phyloP scores from a whole-genome alignment of 2,797 vertebrate species.

The Orestias chungarensis region DNA sequence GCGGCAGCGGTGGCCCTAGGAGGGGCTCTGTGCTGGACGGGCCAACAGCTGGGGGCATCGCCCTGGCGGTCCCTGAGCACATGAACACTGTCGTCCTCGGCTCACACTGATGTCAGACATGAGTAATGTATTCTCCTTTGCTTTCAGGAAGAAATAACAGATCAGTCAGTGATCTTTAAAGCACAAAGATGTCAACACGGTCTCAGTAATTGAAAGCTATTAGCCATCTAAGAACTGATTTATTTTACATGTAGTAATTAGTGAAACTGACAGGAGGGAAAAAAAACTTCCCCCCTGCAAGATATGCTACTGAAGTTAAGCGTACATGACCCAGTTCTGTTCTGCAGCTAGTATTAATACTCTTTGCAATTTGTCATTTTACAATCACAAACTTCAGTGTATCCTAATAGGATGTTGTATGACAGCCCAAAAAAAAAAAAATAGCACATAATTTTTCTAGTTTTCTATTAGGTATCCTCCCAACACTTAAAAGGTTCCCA shows the following conservation, averaged over 20 bases:
- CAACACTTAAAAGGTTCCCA: background rate
- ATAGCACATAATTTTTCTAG: constrained; percentile 6
- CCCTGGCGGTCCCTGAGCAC: constrained; percentile 69
- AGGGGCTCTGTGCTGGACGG: constrained; percentile 76
- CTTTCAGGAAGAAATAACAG: constrained; percentile 26
- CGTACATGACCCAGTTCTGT: constrained; percentile 34
- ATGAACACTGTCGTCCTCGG: constrained; percentile 38
- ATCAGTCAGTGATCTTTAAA: constrained; percentile 60
- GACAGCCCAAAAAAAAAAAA: background rate
- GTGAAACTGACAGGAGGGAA: constrained; percentile 35
- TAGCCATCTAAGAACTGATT: constrained; percentile 14
- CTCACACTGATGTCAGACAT: constrained; percentile 59
- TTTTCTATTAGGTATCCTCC: background rate
- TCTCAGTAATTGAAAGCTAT: constrained; percentile 24
- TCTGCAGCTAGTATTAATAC: background rate
- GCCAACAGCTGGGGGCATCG: constrained; percentile 62
- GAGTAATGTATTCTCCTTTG: constrained; percentile 32
- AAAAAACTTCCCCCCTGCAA: constrained; percentile 7
- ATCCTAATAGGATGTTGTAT: background rate
- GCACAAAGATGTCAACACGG: constrained; percentile 73
- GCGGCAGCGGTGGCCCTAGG: constrained; percentile 71
- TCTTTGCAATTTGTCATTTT: background rate
- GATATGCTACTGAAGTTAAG: constrained; percentile 22
- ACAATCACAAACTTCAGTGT: background rate
- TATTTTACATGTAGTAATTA: constrained; percentile 34